phyloP scores from a whole-genome alignment of 2,888 invertebrate genomes.

The Stenolophus ochropezus region DNA sequence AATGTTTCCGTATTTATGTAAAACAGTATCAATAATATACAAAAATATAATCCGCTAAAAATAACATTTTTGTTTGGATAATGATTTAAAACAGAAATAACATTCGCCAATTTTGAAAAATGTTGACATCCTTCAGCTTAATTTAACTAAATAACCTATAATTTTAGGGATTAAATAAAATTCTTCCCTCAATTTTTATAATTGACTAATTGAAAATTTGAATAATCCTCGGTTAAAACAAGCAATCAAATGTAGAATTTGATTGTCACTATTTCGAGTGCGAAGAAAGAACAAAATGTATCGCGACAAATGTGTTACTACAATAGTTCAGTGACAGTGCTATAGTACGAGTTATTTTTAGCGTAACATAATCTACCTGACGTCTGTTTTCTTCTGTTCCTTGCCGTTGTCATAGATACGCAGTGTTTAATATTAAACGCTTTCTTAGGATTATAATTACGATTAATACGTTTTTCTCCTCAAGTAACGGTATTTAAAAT shows the following conservation, averaged over 20 bases:
- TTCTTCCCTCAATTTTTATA: neutral
- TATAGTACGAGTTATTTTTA: conserved; percentile 53
- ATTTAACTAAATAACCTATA: neutral
- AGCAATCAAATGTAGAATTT: conserved; percentile 9
- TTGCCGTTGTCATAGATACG: conserved; percentile 15
- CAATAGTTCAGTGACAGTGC: conserved; percentile 49
- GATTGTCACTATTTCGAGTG: conserved; percentile 40
- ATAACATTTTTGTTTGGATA: conserved; percentile 26
- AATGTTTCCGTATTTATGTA: conserved; percentile 18
- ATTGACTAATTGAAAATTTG: conserved; percentile 9
- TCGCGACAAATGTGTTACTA: conserved; percentile 56
- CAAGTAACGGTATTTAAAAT: conserved; percentile 4
- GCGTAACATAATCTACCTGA: conserved; percentile 44
- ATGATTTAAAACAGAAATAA: neutral
- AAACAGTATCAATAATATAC: conserved; percentile 17
- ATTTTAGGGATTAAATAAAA: neutral
- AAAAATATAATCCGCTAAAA: conserved; percentile 37
- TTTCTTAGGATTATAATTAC: conserved; percentile 6
- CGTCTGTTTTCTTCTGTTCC: conserved; percentile 11
- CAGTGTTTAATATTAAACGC: conserved; percentile 21
- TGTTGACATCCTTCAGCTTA: neutral
- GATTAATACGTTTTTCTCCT: conserved; percentile 3
- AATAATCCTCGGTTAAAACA: neutral
- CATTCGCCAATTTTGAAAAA: neutral
- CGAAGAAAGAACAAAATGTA: conserved; percentile 45